Percentiles rank a stretch among this genome's conserved stretches.
Conservation (phyloP, 1,140 invertebrate genomes). For the Drosophila bipectinata region DNA sequence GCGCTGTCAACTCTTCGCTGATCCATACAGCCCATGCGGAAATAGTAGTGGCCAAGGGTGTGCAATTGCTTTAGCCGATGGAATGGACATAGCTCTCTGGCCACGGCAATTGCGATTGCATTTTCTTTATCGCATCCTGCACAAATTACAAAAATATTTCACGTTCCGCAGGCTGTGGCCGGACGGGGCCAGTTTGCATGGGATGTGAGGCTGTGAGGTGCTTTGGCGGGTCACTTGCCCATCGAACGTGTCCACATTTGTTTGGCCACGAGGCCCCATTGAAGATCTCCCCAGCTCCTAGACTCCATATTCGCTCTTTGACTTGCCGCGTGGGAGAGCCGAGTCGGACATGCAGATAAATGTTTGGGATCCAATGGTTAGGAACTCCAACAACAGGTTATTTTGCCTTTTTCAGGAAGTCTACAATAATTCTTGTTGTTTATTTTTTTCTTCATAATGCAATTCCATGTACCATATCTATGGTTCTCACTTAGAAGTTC, state of each 20-base stretch:
- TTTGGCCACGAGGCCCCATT: constrained; percentile 19
- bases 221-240: constrained; percentile 49
- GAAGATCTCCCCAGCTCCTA: constrained; percentile 10
- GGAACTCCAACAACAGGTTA: constrained; percentile 21
- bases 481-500: too few species aligned
- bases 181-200: constrained; percentile 17
- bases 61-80: constrained; percentile 27
- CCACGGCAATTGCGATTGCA: constrained; percentile 46
- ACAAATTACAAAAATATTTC: constrained; percentile 73
- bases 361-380: constrained; percentile 15
- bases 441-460: too few species aligned
- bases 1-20: constrained; percentile 48
- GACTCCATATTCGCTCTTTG: constrained; percentile 29
- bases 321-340: constrained; percentile 55
- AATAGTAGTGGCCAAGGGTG: constrained; percentile 40
- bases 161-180: constrained; percentile 37
- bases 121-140: constrained; percentile 69
- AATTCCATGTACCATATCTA: too few species aligned
- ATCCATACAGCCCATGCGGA: constrained; percentile 52
- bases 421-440: neutral
- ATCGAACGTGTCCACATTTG: constrained; percentile 62
- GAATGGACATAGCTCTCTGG: constrained; percentile 9
- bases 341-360: constrained; percentile 21
- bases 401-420: neutral
- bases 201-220: constrained; percentile 21